These are phyloP conservation scores for Pogonocichla stellata DNA, from an alignment of 2,113 vertebrate species.

Conservation along the genomic window DNA sequence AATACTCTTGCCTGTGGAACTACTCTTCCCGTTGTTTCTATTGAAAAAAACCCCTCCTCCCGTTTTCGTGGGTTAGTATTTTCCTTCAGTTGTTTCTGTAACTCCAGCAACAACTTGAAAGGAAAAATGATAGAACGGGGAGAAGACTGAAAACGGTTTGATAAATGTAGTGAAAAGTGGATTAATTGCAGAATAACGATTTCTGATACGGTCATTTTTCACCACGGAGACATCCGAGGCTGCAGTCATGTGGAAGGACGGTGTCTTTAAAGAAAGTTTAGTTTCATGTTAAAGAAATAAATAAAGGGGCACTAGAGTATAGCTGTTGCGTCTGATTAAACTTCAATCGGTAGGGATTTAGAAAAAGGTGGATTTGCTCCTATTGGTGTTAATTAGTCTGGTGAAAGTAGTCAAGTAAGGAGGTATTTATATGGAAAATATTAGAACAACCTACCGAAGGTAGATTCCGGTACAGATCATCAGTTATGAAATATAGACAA, in stretches of 20 bases:
- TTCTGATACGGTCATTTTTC: neutral
- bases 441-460: neutral
- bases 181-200: neutral
- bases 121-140: neutral
- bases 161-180: neutral
- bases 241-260: neutral
- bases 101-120: neutral
- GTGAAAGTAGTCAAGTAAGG: neutral
- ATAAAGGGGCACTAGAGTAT: neutral
- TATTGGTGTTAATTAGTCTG: neutral
- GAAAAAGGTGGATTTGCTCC: neutral
- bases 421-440: neutral
- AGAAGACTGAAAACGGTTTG: neutral
- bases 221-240: neutral
- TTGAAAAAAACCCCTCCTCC: fast-evolving
- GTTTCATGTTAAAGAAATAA: neutral
- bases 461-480: neutral
- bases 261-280: neutral
- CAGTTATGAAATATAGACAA: neutral
- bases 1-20: too few species aligned
- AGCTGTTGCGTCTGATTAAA: neutral
- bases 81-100: neutral
- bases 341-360: neutral
- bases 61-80: fast-evolving
- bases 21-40: neutral